Evolutionary conservation across 2,888 invertebrate genomes (phyloP).

Genomic region (Plemyria rubiginata): DNA sequence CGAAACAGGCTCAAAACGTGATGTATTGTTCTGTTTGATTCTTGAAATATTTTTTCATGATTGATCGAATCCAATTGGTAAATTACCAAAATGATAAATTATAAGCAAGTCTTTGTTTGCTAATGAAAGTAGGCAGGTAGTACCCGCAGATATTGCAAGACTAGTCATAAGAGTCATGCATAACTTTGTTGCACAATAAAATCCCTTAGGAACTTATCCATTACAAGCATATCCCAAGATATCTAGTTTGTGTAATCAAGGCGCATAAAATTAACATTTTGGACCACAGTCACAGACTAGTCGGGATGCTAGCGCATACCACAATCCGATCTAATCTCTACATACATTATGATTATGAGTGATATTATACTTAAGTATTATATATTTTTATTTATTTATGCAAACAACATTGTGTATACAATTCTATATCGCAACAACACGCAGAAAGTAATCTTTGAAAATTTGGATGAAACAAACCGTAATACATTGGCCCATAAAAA

Average conservation of each 20-base stretch:
- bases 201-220: not conserved
- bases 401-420: no score
- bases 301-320: no score
- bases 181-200: not conserved
- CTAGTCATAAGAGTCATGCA: not conserved
- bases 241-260: not conserved
- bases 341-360: no score
- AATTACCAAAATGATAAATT: no score
- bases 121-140: no score
- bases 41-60: not conserved
- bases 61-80: not conserved
- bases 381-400: no score
- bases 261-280: not conserved
- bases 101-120: not conserved
- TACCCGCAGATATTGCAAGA: no score
- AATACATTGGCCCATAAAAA: conserved; percentile 5
- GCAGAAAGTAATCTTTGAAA: not conserved
- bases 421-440: no score
- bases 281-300: no score
- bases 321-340: no score
- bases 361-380: no score
- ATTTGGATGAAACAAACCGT: not conserved
- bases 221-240: not conserved
- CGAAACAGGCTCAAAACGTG: not conserved
- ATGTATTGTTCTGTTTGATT: not conserved